Percentiles rank a stretch among this genome's conserved stretches.
phyloP scores from a whole-genome alignment of 1,140 invertebrate species.

The Aphelenchoides besseyi region DNA sequence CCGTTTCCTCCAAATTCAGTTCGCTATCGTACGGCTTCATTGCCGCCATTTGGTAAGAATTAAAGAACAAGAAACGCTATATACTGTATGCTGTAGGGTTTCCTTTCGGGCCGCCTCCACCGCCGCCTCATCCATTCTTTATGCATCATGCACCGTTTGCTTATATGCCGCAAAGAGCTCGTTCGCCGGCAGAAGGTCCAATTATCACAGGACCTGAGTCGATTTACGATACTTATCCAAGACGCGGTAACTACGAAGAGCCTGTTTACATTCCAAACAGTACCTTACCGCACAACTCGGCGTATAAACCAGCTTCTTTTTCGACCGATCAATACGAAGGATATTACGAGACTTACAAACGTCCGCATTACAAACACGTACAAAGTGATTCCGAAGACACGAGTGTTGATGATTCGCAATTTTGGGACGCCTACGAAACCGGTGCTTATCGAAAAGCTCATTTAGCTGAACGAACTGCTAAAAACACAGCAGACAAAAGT shows the following conservation, averaged over 20 bases:
- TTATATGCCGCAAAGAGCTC: slow-evolving; percentile 31
- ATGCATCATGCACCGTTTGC: slow-evolving; percentile 19
- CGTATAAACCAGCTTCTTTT: slow-evolving; percentile 56
- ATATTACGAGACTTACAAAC: slow-evolving; percentile 58
- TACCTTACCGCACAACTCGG: slow-evolving; percentile 40
- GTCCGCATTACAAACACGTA: slow-evolving; percentile 8
- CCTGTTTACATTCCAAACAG: slow-evolving; percentile 56
- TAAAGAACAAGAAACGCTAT: neutral
- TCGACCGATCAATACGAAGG: slow-evolving; percentile 56
- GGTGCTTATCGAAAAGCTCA: slow-evolving; percentile 58
- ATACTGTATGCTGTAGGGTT: neutral
- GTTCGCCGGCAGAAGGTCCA: slow-evolving; percentile 10
- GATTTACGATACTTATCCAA: slow-evolving; percentile 57
- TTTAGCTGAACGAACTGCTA: slow-evolving; percentile 9
- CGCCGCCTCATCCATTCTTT: slow-evolving; percentile 10
- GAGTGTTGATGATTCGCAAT: slow-evolving; percentile 50
- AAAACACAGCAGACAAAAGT: slow-evolving; percentile 30
- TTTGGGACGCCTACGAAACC: slow-evolving; percentile 59
- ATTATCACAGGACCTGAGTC: slow-evolving; percentile 42
- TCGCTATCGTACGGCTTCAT: neutral
- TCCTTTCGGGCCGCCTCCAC: slow-evolving; percentile 25
- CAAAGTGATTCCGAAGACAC: slow-evolving; percentile 34
- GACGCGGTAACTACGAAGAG: slow-evolving; percentile 55
- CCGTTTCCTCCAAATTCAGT: slow-evolving; percentile 13
- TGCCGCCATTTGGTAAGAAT: neutral